Percentiles rank a stretch among this genome's conserved stretches.
These are phyloP conservation scores for Platalea minor DNA, from an alignment of 2,797 vertebrate species.

Conservation along the genomic window DNA sequence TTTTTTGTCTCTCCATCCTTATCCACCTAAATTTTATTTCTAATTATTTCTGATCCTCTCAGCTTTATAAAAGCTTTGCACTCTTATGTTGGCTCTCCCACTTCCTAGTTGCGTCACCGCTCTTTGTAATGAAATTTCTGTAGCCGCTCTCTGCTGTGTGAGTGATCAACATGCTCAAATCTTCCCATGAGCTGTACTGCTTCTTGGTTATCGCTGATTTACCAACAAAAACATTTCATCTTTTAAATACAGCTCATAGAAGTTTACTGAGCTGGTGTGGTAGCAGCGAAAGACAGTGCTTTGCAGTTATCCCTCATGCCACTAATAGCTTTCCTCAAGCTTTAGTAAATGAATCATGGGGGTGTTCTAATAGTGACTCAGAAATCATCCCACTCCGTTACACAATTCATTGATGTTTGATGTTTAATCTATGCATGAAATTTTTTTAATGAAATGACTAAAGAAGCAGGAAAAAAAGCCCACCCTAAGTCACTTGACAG, in stretches of 20 bases:
- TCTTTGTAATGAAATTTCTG: constrained; percentile 1
- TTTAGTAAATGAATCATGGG: constrained; percentile 54
- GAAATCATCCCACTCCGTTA: constrained; percentile 34
- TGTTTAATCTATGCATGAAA: not conserved
- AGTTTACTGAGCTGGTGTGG: not conserved
- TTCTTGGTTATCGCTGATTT: constrained; percentile 54
- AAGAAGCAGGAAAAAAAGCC: not conserved
- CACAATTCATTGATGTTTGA: constrained; percentile 12
- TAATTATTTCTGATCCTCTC: not conserved
- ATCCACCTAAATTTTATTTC: not conserved
- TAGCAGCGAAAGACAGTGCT: not conserved
- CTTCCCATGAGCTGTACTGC: constrained; percentile 53
- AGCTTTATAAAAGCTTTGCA: not conserved
- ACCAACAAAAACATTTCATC: constrained; percentile 27
- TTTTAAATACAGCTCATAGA: constrained; percentile 33
- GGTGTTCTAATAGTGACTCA: constrained; percentile 55
- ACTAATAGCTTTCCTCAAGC: constrained; percentile 34
- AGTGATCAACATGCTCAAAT: constrained; percentile 28
- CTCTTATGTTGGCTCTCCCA: not conserved
- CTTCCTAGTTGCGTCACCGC: not conserved
- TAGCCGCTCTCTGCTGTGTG: not conserved
- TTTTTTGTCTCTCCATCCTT: not conserved
- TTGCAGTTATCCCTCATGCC: not conserved
- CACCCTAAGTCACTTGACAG: not conserved
- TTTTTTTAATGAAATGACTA: not conserved